Percentiles rank a stretch among this genome's conserved stretches.
These are phyloP conservation scores for Calypte anna DNA, from an alignment of 2,113 vertebrate species.

Conservation along the genomic window DNA sequence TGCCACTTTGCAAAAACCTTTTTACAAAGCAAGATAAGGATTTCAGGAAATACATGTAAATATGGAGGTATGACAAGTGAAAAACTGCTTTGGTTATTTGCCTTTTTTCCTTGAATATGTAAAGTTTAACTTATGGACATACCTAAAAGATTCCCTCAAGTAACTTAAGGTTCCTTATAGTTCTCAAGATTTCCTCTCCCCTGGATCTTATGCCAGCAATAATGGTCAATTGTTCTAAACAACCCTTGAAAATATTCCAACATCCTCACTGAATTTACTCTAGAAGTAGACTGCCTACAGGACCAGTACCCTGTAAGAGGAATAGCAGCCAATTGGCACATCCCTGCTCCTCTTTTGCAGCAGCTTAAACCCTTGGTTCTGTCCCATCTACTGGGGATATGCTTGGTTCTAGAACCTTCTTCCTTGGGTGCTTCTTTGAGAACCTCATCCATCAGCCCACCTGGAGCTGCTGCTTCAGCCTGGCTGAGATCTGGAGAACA, in stretches of 20 bases:
- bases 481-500: not conserved
- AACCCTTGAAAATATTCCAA: accelerated
- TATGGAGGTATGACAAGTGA: too few species aligned
- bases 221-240: not conserved
- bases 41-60: not conserved
- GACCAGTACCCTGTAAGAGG: not conserved
- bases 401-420: not conserved
- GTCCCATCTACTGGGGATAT: accelerated
- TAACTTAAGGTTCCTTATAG: too few species aligned
- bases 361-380: too few species aligned
- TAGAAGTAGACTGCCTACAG: accelerated
- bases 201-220: accelerated
- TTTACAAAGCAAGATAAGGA: not conserved
- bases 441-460: accelerated
- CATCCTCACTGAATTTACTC: not conserved
- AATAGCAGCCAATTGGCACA: too few species aligned
- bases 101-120: not conserved
- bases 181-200: not conserved
- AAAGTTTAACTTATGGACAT: not conserved
- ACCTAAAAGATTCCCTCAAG: not conserved
- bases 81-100: not conserved
- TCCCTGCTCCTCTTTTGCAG: not conserved
- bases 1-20: not conserved
- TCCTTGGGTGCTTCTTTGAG: accelerated
- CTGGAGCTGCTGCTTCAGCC: not conserved